Evolutionary conservation across 2,797 vertebrate species (phyloP), one percentile per base, ranked within the genome.

Genomic region (Sebastes hubbsi): DNA sequence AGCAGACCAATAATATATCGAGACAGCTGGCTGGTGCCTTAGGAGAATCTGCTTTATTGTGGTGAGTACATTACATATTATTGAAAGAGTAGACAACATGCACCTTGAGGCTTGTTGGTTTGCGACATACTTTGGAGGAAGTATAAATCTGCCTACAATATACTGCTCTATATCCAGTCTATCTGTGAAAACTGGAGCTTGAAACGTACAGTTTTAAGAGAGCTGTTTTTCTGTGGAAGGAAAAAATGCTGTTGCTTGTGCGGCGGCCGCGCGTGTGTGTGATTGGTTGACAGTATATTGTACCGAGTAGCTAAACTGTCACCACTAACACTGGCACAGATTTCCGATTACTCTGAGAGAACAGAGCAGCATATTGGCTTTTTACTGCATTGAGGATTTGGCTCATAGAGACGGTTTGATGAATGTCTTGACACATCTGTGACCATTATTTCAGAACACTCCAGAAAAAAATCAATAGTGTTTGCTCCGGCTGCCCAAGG

Each of bases 371-470:
- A 66, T 88, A 88, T 92, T 85, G 90, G 87, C 87, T 72, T 90
- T 90, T 89, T 84, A 86, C 88, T 62, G 82, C 89, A 73, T 62
- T 72, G 83, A 88, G 80, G 76, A 86, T 92, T 91, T 84, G 87
- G 85, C 85, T 93, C 80, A 83, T 89, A 84, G 87, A 91, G 81
- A 87, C 58, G 30, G 60, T 90, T 90, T 94, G 91, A 94, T 93
- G 86, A 94, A 95, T 94, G 92, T 84, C 88, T 93, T 87, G 89
- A 93, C 91, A 92, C 87, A 94, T 95, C 94, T 94, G 92, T 88
- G 90, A 90, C 90, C 88, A 93, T 94, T 94, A 92, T 93, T 94
- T 93, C 88, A 83, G 86, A 94, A 86, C 78, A 72, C 91, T 91
- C 81, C 87, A 79, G 79, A 84, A 94, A 49, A 92, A 92, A 95